Evolutionary conservation across 2,797 vertebrate genomes (phyloP).

Genomic region (Ptychobarbus kaznakovi): DNA sequence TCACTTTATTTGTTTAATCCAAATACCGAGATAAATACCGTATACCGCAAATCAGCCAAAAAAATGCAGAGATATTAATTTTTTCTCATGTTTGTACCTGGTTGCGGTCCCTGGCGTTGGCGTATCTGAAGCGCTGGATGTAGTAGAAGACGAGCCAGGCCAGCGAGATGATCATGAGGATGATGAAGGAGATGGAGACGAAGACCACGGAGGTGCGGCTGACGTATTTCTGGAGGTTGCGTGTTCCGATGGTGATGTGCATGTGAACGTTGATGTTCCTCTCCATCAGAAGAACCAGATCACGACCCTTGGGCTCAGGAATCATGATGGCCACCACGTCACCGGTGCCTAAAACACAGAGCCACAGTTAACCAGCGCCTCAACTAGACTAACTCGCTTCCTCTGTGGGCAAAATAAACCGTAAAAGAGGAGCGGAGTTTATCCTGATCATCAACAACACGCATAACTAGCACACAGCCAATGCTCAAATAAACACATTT

Average conservation of each 20-base stretch:
- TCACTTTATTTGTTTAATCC: too few relatives aligned
- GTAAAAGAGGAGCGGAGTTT: not conserved
- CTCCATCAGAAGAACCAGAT: constrained; percentile 89
- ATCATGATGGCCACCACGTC: constrained; percentile 98
- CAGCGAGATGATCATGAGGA: constrained; percentile 98
- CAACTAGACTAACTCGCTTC: too few relatives aligned
- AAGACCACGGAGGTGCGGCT: constrained; percentile 98
- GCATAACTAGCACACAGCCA: too few relatives aligned
- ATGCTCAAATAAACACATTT: too few relatives aligned
- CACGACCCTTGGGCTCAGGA: constrained; percentile 91
- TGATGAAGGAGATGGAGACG: constrained; percentile 98
- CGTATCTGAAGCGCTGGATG: constrained; percentile 97
- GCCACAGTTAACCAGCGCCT: not conserved
- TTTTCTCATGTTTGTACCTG: constrained; percentile 80
- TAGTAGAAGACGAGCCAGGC: constrained; percentile 99
- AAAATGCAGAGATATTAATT: too few relatives aligned
- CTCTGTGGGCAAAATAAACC: not conserved
- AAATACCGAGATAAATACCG: too few relatives aligned
- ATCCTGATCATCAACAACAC: too few relatives aligned
- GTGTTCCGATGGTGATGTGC: constrained; percentile 94
- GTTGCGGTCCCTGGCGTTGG: constrained; percentile 94
- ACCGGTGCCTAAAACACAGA: constrained; percentile 81
- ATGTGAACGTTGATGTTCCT: constrained; percentile 84
- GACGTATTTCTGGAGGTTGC: constrained; percentile 98
- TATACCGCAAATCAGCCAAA: too few relatives aligned